Percentiles rank a stretch among this genome's conserved stretches.
These are phyloP conservation scores for Chrysochloris asiatica DNA, from an alignment of 2,113 vertebrate species.

Conservation along the genomic window DNA sequence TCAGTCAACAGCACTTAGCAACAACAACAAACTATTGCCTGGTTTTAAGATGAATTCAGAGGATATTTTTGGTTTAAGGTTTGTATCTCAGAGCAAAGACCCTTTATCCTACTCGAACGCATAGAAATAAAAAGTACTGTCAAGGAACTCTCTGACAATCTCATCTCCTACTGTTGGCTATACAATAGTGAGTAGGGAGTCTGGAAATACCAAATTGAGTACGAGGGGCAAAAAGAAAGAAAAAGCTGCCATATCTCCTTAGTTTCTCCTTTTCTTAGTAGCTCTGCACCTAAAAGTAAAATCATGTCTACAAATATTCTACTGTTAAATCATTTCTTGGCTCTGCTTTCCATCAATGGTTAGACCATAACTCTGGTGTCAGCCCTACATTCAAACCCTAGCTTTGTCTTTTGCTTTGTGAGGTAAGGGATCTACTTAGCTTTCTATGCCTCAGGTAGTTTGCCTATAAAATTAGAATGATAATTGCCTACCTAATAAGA, in stretches of 20 bases:
- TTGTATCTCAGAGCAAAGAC: neutral
- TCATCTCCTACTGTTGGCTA: neutral
- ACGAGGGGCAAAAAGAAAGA: neutral
- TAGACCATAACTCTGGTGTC: neutral
- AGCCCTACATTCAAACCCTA: neutral
- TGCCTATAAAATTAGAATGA: conserved; percentile 2
- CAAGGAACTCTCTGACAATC: neutral
- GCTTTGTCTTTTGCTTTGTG: conserved; percentile 10
- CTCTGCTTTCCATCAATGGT: neutral
- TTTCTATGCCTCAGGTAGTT: neutral
- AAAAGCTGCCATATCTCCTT: neutral
- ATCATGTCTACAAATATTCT: neutral
- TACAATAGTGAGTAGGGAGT: neutral
- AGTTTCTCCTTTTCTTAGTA: neutral
- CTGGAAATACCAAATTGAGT: neutral
- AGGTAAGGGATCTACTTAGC: neutral
- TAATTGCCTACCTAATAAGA: neutral
- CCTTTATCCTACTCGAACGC: neutral
- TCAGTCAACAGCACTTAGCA: too few species aligned
- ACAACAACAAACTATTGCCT: too few species aligned
- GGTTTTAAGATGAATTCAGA: too few species aligned
- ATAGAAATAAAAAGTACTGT: neutral
- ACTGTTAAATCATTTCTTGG: neutral
- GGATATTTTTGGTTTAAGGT: too few species aligned
- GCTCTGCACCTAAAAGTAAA: neutral